Evolutionary conservation across 2,797 vertebrate genomes (phyloP), one percentile per base, ranked within the genome.

Genomic region (Cossypha polioptera): DNA sequence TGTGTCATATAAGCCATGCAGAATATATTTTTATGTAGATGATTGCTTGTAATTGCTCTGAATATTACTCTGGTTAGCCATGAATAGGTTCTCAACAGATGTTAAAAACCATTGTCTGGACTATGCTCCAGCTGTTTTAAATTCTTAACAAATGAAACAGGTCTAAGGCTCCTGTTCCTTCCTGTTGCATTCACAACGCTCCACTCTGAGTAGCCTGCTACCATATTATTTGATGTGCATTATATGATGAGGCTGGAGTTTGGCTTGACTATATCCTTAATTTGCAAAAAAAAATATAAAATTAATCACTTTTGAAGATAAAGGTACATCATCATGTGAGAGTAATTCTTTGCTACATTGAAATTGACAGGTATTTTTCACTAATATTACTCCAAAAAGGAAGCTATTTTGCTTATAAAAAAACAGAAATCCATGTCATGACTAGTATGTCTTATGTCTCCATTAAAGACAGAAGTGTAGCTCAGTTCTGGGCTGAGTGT

Each of bases 271-370:
- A 19, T 24, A 45, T 38, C 15, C 25, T 5, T 38, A 63, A 47
- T 55, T 69, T 48, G 13, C 1, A 2, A 47, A 69, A 80, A 73
- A 77, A 50, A 57, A 73, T 62, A 65, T 28, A 67, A 57, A 74
- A 83, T 18, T 0, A 77, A 47, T 36, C 14, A 18, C 4, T 54
- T 72, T 20, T 66, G 16, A 86, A 72, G 40, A 51, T 36, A 69
- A 72, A 69, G 2, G 6, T 33, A 26, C 10, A 31, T 38, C 0
- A 0, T 24, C 7, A 19, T 13, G 9, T 36, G 4, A 63, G 3
- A 75, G 10, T 7, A 36, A 40, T 26, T 63, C 4, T 28, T 87
- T 16, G 5, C 11, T 74, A 42, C 20, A 48, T 0, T 45, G 35
- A 53, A n/a, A 68, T 0, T 45, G 33, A 25, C 10, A 72, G 8